A percentile compares a stretch with the other conserved stretches of the same genome.
Evolutionary conservation across 2,113 vertebrate genomes (phyloP).

Genomic region (Lagenorhynchus albirostris): DNA sequence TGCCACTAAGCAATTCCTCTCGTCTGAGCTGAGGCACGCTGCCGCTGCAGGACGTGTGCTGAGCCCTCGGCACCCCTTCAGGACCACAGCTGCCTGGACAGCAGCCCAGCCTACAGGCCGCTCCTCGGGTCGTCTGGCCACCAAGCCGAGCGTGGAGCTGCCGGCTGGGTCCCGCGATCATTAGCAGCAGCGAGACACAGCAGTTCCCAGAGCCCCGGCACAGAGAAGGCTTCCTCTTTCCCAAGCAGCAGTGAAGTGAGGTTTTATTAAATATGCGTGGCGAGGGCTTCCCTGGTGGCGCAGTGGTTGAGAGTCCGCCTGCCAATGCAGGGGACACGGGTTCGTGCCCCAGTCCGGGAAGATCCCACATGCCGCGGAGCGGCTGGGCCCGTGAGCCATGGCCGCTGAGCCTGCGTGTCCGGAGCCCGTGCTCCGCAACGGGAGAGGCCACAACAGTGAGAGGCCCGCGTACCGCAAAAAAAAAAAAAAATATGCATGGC

Average conservation of each 20-base stretch:
- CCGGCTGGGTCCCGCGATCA: not conserved
- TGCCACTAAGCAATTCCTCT: accelerated
- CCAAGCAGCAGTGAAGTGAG: accelerated
- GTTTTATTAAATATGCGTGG: not conserved
- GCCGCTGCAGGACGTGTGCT: too few relatives aligned
- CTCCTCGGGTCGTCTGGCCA: not conserved
- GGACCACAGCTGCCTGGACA: not conserved
- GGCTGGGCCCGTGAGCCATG: too few relatives aligned
- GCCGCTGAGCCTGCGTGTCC: too few relatives aligned
- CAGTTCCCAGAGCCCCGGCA: accelerated
- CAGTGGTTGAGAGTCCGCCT: too few relatives aligned
- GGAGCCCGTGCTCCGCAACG: too few relatives aligned
- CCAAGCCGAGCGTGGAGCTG: not conserved
- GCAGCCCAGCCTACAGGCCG: not conserved
- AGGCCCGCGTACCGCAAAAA: too few relatives aligned
- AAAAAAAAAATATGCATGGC: not conserved
- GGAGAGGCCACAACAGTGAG: too few relatives aligned
- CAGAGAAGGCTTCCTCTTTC: not conserved
- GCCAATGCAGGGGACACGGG: too few relatives aligned
- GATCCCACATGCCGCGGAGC: too few relatives aligned
- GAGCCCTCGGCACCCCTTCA: too few relatives aligned
- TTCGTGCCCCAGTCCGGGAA: too few relatives aligned
- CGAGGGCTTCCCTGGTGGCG: too few relatives aligned
- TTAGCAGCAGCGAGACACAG: not conserved
- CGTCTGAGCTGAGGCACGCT: accelerated